Evolutionary conservation across 1,140 invertebrate species (phyloP).

Genomic region (Reticulitermes speratus): DNA sequence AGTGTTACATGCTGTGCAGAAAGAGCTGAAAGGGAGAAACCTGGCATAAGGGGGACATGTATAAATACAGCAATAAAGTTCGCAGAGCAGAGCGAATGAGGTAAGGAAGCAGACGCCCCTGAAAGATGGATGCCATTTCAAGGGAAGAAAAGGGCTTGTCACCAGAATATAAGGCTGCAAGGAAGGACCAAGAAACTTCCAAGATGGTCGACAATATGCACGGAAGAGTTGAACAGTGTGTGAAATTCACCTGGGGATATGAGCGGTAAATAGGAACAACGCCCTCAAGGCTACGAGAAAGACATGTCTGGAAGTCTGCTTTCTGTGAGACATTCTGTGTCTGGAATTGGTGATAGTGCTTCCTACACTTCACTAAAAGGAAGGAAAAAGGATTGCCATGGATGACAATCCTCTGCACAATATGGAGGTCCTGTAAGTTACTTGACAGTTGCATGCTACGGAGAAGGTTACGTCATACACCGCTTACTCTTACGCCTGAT

Average conservation of each 20-base stretch:
- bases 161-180: neutral
- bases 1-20: too few species aligned
- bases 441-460: neutral
- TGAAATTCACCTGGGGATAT: neutral
- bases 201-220: neutral
- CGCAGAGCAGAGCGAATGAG: neutral
- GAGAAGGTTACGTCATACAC: neutral
- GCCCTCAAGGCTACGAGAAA: too few species aligned
- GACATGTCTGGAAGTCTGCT: neutral
- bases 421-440: neutral
- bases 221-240: neutral
- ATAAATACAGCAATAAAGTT: neutral
- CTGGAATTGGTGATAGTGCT: conserved; percentile 2
- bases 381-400: neutral
- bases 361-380: neutral
- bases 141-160: neutral
- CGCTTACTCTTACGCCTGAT: too few species aligned
- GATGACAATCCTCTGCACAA: neutral
- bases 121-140: neutral
- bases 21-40: neutral
- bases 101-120: neutral
- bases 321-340: neutral
- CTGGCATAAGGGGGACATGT: neutral
- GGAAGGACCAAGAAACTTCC: neutral
- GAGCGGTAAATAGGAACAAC: neutral